Conservation (phyloP, 2,797 vertebrate species). For the Ispidina lecontei region DNA sequence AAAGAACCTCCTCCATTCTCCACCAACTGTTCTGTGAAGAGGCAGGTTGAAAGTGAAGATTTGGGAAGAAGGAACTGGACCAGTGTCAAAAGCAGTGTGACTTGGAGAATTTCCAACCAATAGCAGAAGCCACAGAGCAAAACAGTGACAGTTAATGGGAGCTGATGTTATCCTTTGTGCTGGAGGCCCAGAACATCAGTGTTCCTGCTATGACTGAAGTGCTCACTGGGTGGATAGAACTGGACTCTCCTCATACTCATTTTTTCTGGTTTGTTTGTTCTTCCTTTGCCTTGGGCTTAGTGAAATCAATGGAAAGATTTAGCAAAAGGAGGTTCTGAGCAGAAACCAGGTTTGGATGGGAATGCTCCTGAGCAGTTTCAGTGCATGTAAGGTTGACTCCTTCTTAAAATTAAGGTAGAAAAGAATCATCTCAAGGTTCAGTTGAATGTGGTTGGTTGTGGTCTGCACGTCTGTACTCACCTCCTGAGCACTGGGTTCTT, state of each 20-base stretch:
- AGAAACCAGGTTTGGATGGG: background rate
- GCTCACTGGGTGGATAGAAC: background rate
- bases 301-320: slow-evolving; percentile 20
- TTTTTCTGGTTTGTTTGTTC: background rate
- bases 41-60: background rate
- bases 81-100: background rate
- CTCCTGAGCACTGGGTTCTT: background rate
- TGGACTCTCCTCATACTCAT: background rate
- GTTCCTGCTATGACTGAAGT: background rate
- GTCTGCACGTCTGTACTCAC: background rate
- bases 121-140: background rate
- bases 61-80: background rate
- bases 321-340: background rate
- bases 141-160: background rate
- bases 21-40: background rate
- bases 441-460: background rate
- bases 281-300: background rate
- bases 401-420: background rate
- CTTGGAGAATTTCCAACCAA: background rate
- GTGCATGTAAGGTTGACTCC: background rate
- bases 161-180: background rate
- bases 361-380: background rate
- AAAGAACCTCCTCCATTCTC: background rate
- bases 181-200: background rate
- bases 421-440: background rate